phyloP scores from a whole-genome alignment of 2,113 vertebrate species.

The Microtus oregoni region DNA sequence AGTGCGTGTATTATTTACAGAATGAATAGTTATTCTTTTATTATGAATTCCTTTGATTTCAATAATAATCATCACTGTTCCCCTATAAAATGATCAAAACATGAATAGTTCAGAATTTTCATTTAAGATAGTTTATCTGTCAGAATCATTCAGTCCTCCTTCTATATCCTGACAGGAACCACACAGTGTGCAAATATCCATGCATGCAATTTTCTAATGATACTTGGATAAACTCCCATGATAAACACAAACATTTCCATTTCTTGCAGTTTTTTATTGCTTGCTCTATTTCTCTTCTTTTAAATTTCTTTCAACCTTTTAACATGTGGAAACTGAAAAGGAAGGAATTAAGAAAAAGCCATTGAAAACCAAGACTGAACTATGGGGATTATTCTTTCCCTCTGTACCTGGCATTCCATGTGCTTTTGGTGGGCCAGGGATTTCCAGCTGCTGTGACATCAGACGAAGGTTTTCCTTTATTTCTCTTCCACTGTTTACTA shows the following conservation, averaged over 20 bases:
- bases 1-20: not conserved
- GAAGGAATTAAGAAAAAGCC: not conserved
- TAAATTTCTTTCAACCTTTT: not conserved
- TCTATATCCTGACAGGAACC: not conserved
- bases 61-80: not conserved
- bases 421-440: not conserved
- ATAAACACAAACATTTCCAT: not conserved
- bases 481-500: not conserved
- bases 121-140: not conserved
- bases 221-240: not conserved
- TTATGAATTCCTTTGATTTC: not conserved
- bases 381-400: accelerated
- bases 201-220: not conserved
- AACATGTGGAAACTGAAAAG: not conserved
- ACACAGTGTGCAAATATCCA: not conserved
- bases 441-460: not conserved
- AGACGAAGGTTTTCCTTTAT: not conserved
- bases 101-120: not conserved
- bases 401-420: not conserved
- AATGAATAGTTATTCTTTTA: not conserved
- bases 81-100: not conserved
- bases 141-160: not conserved
- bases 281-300: not conserved
- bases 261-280: not conserved
- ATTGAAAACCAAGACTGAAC: too few relatives aligned